A percentile compares a stretch with the other conserved stretches of the same genome.
Conservation (phyloP, 2,113 vertebrate species). For the Carollia perspicillata region DNA sequence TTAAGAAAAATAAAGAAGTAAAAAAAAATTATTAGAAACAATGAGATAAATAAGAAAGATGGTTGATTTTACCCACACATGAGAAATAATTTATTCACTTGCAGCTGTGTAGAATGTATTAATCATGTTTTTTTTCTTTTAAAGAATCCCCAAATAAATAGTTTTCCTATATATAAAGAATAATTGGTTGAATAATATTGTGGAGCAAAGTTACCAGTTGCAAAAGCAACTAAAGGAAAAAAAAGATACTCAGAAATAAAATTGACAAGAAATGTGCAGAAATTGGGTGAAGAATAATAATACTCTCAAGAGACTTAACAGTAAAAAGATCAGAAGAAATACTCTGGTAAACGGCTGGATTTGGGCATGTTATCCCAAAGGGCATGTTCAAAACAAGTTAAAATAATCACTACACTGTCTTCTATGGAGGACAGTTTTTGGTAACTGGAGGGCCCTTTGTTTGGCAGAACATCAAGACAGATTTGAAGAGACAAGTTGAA, state of each 20-base stretch:
- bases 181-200: not conserved
- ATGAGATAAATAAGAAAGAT: not conserved
- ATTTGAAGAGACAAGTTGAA: not conserved
- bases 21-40: not conserved
- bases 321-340: not conserved
- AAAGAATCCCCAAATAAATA: not conserved
- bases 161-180: not conserved
- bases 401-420: not conserved
- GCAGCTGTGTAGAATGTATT: not conserved
- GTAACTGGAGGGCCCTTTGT: not conserved
- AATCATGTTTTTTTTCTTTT: not conserved
- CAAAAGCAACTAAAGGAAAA: not conserved
- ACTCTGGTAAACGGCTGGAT: not conserved
- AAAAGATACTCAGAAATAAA: not conserved
- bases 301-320: not conserved
- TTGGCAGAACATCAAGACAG: not conserved
- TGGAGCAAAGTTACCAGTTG: not conserved
- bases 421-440: not conserved
- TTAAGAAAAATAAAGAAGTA: not conserved
- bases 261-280: not conserved
- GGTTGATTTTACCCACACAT: not conserved
- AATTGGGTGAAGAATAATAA: not conserved
- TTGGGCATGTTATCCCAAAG: not conserved
- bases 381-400: not conserved
- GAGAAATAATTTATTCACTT: not conserved